Base-by-base conservation (phyloP, 2,888 invertebrate genomes). In the Desoria tigrina region DNA sequence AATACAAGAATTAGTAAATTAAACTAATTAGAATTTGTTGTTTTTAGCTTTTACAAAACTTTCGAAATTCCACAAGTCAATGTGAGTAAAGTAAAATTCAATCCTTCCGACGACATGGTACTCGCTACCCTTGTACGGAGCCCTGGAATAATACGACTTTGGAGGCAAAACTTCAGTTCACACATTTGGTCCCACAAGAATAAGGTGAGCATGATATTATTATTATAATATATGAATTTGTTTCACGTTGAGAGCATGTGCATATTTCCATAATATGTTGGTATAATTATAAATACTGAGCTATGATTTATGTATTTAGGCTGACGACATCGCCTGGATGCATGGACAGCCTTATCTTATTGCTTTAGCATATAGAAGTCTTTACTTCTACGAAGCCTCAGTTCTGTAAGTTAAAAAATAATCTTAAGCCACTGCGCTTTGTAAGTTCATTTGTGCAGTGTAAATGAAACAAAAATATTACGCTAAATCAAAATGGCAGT, bases 151-250 rank as follows among this genome's bases (percentile, higher is more conserved):
- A 63, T 66, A 49, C 62, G 58, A 42, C 37, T 66, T 2, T 66
- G 66, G 66, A 18, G 66, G n/a, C 57, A 62, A 56, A 57, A 66
- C 27, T 62, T 66, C 61, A 32, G 39, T 49, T 58, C 61, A 7
- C 51, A 62, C 21, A 62, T 66, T 37, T 66, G 66, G 66, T 50
- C 58, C 14, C 62, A 62, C 23, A 21, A 42, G 32, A 66, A 62
- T 59, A 39, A 45, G 27, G 66, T 66, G 49, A 27, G 56, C 3
- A 39, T 6, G 2, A 42, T 45, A 14, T 51, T 27, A n/a, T n/a
- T n/a, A n/a, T n/a, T n/a, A n/a, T 3, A 18, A 49, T 28, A 50
- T 49, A 16, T 11, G 11, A 42, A 7, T 23, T 18, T 27, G 21
- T 53, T 53, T 49, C 14, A 39, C 14, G 14, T 56, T 42, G 37